These are phyloP conservation scores for Ophonus ardosiacus DNA, from an alignment of 2,888 invertebrate species.

Conservation along the genomic window DNA sequence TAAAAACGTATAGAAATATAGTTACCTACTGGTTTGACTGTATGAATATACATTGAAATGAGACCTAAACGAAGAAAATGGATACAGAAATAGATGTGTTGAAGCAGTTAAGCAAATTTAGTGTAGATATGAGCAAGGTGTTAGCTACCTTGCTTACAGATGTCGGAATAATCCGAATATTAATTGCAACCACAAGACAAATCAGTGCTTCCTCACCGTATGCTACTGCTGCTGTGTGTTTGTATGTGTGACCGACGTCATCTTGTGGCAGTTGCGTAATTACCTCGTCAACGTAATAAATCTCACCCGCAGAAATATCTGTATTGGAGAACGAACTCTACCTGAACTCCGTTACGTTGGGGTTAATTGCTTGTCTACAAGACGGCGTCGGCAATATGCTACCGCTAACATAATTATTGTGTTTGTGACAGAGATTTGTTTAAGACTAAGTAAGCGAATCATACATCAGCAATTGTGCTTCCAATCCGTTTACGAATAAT, in stretches of 20 bases:
- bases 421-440: not conserved
- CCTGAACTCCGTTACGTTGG: not conserved
- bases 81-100: no score
- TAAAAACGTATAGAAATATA: no score
- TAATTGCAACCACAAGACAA: conserved; percentile 46
- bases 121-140: not conserved
- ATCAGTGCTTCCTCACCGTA: conserved; percentile 5
- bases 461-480: not conserved
- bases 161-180: conserved; percentile 44
- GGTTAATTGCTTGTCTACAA: conserved; percentile 31
- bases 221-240: not conserved
- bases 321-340: conserved; percentile 8
- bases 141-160: conserved; percentile 17
- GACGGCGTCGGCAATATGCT: conserved; percentile 16
- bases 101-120: not conserved
- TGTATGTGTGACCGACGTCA: conserved; percentile 34
- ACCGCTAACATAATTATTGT: conserved; percentile 6
- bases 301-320: conserved; percentile 25
- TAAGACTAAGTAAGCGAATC: not conserved
- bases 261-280: conserved; percentile 33
- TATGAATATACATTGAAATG: no score
- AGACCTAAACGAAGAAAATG: no score
- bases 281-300: conserved; percentile 50
- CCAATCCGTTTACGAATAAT: not conserved
- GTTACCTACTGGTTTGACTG: no score